Conservation (phyloP, 1,140 invertebrate species). For the Lasioglossum albipes region DNA sequence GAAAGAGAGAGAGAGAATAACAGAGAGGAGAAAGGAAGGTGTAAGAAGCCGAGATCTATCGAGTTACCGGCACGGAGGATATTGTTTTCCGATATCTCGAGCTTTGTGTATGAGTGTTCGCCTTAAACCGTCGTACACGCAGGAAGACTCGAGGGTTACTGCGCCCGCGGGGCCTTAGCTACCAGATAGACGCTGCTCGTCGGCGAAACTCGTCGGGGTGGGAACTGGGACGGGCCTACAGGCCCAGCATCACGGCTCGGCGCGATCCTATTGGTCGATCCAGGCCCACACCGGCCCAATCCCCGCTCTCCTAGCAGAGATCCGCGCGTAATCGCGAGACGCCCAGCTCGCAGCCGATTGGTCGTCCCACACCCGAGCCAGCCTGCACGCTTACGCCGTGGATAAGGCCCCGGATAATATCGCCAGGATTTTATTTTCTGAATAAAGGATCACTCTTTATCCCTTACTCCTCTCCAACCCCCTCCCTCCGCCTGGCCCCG, state of each 20-base stretch:
- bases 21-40: constrained; percentile 7
- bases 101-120: constrained; percentile 67
- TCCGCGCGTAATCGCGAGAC: constrained; percentile 33
- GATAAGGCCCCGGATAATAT: constrained; percentile 58
- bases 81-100: constrained; percentile 75
- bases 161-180: constrained; percentile 80
- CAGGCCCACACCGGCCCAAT: constrained; percentile 61
- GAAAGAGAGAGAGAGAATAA: constrained; percentile 19
- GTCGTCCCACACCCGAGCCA: constrained; percentile 35
- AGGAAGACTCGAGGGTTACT: constrained; percentile 80
- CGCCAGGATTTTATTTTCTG: constrained; percentile 60
- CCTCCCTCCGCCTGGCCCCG: not conserved
- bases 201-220: constrained; percentile 42
- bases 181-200: constrained; percentile 73
- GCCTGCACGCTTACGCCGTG: constrained; percentile 25
- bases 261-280: constrained; percentile 22
- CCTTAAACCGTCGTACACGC: constrained; percentile 76
- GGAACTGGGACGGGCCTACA: constrained; percentile 65
- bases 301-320: not conserved
- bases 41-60: constrained; percentile 59
- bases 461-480: constrained; percentile 27
- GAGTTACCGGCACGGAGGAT: constrained; percentile 68
- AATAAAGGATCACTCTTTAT: constrained; percentile 64
- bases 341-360: constrained; percentile 65
- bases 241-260: constrained; percentile 48